Percentiles rank a stretch among this genome's conserved stretches.
Evolutionary conservation across 2,797 vertebrate genomes (phyloP).

Genomic region (Enteromius fasciolatus): DNA sequence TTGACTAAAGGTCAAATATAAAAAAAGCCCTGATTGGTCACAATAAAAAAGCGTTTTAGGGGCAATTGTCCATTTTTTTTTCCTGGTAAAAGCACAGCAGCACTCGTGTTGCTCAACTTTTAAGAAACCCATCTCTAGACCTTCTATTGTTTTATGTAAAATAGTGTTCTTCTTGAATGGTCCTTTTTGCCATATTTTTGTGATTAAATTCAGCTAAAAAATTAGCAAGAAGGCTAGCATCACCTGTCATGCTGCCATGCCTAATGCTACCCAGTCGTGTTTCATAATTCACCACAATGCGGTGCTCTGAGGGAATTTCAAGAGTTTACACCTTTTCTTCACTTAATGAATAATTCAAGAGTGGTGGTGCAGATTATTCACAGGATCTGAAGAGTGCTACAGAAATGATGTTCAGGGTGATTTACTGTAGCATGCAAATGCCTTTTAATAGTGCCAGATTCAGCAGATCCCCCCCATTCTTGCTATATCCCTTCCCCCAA

Average conservation of each 20-base stretch:
- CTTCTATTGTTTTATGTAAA: not conserved
- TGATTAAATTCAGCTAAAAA: not conserved
- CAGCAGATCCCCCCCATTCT: slow-evolving; percentile 30
- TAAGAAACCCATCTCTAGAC: not conserved
- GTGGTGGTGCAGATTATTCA: slow-evolving; percentile 9
- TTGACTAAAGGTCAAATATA: not conserved
- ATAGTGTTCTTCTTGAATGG: not conserved
- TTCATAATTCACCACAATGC: slow-evolving; percentile 50
- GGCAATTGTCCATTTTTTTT: not conserved
- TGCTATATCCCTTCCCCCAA: not conserved
- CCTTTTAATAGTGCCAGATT: not conserved
- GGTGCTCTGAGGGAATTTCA: slow-evolving; percentile 19
- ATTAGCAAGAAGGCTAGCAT: not conserved
- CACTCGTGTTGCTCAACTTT: not conserved
- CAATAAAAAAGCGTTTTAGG: not conserved
- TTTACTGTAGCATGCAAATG: slow-evolving; percentile 2
- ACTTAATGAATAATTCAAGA: slow-evolving; percentile 42
- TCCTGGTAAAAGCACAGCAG: not conserved
- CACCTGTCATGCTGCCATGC: not conserved
- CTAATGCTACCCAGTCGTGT: slow-evolving; percentile 10
- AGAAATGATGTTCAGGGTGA: slow-evolving; percentile 13
- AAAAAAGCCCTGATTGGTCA: not conserved
- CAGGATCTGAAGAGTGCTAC: slow-evolving; percentile 5
- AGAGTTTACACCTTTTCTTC: slow-evolving; percentile 34
- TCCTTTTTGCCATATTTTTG: not conserved